A percentile compares a stretch with the other conserved stretches of the same genome.
phyloP scores from a whole-genome alignment of 2,113 vertebrate genomes.

The Ceyx margarethae region DNA sequence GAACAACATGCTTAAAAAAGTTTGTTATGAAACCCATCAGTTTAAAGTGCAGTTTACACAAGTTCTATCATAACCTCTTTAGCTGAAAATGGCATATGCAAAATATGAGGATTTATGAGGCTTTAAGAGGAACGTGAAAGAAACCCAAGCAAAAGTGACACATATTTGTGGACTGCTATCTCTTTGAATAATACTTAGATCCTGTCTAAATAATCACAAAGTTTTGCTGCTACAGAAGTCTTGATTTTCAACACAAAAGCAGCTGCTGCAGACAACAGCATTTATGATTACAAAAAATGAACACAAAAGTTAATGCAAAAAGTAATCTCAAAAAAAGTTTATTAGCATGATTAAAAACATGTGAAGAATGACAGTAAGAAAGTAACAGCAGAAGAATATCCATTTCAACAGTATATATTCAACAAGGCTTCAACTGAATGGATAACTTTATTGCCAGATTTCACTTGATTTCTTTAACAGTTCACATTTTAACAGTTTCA shows the following conservation, averaged over 20 bases:
- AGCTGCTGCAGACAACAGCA: background rate
- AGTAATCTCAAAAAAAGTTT: slow-evolving; percentile 80
- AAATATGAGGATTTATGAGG: slow-evolving; percentile 17
- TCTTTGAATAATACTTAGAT: background rate
- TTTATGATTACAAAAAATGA: slow-evolving; percentile 8
- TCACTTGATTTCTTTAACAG: slow-evolving; percentile 54
- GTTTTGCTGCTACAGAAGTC: background rate
- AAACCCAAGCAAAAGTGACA: slow-evolving; percentile 5
- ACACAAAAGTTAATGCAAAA: slow-evolving; percentile 64
- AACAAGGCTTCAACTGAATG: slow-evolving; percentile 50
- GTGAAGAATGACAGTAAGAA: slow-evolving; percentile 74
- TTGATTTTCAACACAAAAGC: background rate
- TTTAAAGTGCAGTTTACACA: background rate
- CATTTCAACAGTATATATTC: slow-evolving; percentile 67
- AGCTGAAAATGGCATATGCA: background rate
- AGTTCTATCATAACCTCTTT: background rate
- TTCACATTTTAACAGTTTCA: slow-evolving; percentile 27
- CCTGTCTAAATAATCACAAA: background rate
- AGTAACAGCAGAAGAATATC: slow-evolving; percentile 71
- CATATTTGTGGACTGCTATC: background rate
- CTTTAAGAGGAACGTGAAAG: background rate
- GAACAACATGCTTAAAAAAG: background rate
- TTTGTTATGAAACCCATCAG: background rate
- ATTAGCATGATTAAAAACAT: slow-evolving; percentile 84
- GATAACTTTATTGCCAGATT: slow-evolving; percentile 70